Evolutionary conservation across 2,113 vertebrate genomes (phyloP).

Genomic region (Leiothrix lutea): DNA sequence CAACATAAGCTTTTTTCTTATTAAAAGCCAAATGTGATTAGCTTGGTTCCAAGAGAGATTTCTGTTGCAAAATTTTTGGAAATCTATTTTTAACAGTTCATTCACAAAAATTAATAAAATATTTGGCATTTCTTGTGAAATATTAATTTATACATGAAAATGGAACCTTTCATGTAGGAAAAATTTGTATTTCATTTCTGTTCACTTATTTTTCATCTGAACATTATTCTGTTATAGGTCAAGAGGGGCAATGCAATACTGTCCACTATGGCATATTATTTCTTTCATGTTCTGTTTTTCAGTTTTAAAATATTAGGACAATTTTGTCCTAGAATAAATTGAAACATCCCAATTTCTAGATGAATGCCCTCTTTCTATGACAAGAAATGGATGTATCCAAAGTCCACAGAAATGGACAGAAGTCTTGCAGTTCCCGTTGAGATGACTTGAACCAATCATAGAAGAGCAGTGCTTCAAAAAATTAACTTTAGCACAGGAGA

Average conservation of each 20-base stretch:
- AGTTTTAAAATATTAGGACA: not conserved
- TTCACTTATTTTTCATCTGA: not conserved
- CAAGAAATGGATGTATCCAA: not conserved
- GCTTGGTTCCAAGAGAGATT: not conserved
- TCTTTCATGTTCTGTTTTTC: not conserved
- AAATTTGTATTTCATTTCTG: not conserved
- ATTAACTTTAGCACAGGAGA: not conserved
- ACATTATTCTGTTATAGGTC: not conserved
- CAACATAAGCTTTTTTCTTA: not conserved
- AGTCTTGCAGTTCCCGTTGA: not conserved
- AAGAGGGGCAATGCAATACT: not conserved
- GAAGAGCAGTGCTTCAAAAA: not conserved
- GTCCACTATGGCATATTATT: fast-evolving
- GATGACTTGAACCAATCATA: not conserved
- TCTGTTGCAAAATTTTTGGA: not conserved
- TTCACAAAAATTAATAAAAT: not conserved
- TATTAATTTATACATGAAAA: not conserved
- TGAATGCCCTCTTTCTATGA: not conserved
- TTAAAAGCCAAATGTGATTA: not conserved
- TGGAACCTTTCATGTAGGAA: not conserved
- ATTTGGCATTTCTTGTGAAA: not conserved
- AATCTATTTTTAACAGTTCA: not conserved
- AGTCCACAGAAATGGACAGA: not conserved
- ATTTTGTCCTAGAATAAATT: not conserved
- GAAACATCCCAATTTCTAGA: not conserved